These are phyloP conservation scores for Athalia circularis DNA, from an alignment of 2,888 invertebrate species.

Conservation along the genomic window DNA sequence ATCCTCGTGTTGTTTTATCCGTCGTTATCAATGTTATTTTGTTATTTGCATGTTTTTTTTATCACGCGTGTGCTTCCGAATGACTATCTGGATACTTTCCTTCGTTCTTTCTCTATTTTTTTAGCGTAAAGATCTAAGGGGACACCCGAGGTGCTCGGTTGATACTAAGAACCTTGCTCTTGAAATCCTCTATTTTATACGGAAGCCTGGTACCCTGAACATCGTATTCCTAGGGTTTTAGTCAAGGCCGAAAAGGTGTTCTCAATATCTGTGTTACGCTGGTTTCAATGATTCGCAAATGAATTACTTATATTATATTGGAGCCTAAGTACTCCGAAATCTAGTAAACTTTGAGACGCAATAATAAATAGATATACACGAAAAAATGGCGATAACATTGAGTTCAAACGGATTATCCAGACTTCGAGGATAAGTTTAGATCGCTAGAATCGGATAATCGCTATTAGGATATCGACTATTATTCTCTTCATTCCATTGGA, in stretches of 20 bases:
- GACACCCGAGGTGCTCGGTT: conserved; percentile 43
- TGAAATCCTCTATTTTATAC: conserved; percentile 67
- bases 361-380: background rate
- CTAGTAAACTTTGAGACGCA: background rate
- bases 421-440: too few species aligned
- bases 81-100: background rate
- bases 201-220: conserved; percentile 65
- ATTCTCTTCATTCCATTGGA: too few species aligned
- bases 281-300: too few species aligned
- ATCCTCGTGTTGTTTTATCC: too few species aligned
- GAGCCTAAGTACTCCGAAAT: too few species aligned
- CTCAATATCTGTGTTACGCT: conserved; percentile 31
- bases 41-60: background rate
- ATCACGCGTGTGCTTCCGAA: background rate
- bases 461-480: too few species aligned
- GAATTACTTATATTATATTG: too few species aligned
- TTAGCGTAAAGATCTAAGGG: background rate
- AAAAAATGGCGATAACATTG: background rate
- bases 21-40: too few species aligned
- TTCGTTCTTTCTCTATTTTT: conserved; percentile 1
- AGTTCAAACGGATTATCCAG: too few species aligned
- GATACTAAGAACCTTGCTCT: conserved; percentile 67
- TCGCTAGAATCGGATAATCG: too few species aligned
- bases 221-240: conserved; percentile 67
- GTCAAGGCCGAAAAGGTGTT: conserved; percentile 55